These are phyloP conservation scores for Agraylea sexmaculata DNA, from an alignment of 1,140 invertebrate genomes.

Conservation along the genomic window DNA sequence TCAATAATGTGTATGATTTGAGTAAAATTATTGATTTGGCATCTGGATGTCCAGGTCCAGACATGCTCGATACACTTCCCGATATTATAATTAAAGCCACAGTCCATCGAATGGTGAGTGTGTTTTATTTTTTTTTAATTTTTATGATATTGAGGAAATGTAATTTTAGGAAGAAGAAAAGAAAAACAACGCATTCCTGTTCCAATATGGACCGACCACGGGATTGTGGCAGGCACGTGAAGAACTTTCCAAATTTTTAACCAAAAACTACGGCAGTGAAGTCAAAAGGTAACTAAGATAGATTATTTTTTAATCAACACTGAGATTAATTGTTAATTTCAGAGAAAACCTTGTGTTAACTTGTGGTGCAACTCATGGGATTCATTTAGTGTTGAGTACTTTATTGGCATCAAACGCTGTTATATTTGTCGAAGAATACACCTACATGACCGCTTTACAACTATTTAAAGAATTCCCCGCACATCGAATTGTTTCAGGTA, in stretches of 20 bases:
- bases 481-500: constrained; percentile 43
- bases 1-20: constrained; percentile 40
- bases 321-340: too few species aligned
- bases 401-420: constrained; percentile 43
- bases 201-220: constrained; percentile 43
- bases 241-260: constrained; percentile 40
- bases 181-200: constrained; percentile 37
- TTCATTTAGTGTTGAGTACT: constrained; percentile 45
- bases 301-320: too few species aligned
- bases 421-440: constrained; percentile 56
- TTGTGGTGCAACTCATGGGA: constrained; percentile 50
- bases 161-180: constrained; percentile 36
- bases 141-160: too few species aligned
- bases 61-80: constrained; percentile 36
- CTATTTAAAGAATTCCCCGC: constrained; percentile 44
- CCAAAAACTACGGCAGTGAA: constrained; percentile 31
- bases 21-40: constrained; percentile 37
- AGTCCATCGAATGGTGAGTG: constrained; percentile 38
- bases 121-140: too few species aligned
- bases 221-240: constrained; percentile 40
- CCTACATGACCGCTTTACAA: constrained; percentile 53
- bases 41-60: constrained; percentile 43
- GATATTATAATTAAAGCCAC: constrained; percentile 38
- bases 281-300: constrained; percentile 35
- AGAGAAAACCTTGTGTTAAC: constrained; percentile 51